Conservation (phyloP, 2,113 vertebrate species). For the Triplophysa siluroides region DNA sequence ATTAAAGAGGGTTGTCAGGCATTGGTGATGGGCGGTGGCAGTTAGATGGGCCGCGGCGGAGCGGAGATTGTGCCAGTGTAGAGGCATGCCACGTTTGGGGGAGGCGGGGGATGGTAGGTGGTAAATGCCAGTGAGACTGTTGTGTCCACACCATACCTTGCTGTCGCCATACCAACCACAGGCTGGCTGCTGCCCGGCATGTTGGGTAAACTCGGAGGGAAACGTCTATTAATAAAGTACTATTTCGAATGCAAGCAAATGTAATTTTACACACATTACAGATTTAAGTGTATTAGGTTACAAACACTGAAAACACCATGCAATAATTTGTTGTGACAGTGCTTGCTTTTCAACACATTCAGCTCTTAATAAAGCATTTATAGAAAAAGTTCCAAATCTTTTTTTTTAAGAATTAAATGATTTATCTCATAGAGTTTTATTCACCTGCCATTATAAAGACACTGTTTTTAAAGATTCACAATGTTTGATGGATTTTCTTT, state of each 20-base stretch:
- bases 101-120: constrained; percentile 21
- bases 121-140: constrained; percentile 45
- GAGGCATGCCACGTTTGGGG: constrained; percentile 29
- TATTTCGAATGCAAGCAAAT: background rate
- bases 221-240: background rate
- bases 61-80: constrained; percentile 60
- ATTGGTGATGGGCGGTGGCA: constrained; percentile 45
- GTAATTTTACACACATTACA: background rate
- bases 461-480: background rate
- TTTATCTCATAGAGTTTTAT: no score
- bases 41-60: constrained; percentile 63
- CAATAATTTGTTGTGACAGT: background rate
- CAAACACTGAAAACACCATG: background rate
- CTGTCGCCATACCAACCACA: constrained; percentile 59
- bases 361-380: background rate
- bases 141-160: constrained; percentile 64
- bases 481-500: background rate
- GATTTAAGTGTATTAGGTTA: background rate
- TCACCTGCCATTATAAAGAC: no score
- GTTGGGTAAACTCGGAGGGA: constrained; percentile 23
- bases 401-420: background rate
- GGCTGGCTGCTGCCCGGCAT: constrained; percentile 38
- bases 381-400: background rate
- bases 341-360: no score
- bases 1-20: constrained; percentile 61